phyloP scores from a whole-genome alignment of 1,140 invertebrate species.

The Eumaeus atala region DNA sequence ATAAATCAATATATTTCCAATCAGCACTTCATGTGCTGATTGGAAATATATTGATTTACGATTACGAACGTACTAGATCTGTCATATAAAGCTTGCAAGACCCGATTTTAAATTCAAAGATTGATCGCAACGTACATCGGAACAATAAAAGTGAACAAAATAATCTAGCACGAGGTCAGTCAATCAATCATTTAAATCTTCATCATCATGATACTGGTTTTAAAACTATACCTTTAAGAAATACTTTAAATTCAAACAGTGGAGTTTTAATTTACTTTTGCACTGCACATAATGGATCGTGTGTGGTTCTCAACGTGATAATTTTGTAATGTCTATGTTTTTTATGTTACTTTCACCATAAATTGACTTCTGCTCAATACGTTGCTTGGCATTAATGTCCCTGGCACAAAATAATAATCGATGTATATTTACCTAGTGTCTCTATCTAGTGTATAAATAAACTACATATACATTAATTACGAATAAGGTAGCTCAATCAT shows the following conservation, averaged over 20 bases:
- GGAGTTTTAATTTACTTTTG: conserved; percentile 4
- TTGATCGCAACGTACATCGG: background rate
- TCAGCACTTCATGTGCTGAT: too few species aligned
- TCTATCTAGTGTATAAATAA: background rate
- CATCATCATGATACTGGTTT: background rate
- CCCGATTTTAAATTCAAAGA: background rate
- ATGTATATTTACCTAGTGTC: background rate
- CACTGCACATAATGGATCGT: background rate
- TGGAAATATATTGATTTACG: too few species aligned
- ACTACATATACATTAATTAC: too few species aligned
- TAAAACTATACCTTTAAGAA: background rate
- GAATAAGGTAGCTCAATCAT: too few species aligned
- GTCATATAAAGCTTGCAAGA: too few species aligned
- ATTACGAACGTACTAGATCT: too few species aligned
- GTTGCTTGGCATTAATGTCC: background rate
- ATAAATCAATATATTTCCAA: too few species aligned
- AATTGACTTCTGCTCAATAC: background rate
- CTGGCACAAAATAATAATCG: background rate
- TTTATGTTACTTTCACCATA: conserved; percentile 2
- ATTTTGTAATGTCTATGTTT: conserved; percentile 1
- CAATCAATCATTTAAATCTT: background rate
- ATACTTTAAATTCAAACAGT: conserved; percentile 2
- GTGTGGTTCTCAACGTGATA: background rate
- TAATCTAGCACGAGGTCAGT: background rate
- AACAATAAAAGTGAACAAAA: background rate